Conservation (phyloP, 2,888 invertebrate species). For the Hirtodrosophila cameraria region DNA sequence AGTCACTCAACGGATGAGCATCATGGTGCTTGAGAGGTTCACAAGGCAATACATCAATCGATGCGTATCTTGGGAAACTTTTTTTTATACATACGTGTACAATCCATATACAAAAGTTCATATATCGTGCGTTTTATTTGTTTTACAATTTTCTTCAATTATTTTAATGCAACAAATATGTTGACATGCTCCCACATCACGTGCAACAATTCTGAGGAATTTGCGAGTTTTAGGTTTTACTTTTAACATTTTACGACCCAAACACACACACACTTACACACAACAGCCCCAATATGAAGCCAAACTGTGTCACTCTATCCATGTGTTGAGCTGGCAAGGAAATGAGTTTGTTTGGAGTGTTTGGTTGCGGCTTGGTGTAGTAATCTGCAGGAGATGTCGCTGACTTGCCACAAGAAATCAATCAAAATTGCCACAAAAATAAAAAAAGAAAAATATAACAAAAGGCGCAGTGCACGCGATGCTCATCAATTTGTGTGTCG, state of each 20-base stretch:
- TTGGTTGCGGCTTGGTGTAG: slow-evolving; percentile 2
- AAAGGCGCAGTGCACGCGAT: slow-evolving; percentile 71
- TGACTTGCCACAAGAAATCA: slow-evolving; percentile 76
- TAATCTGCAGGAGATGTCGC: slow-evolving; percentile 55
- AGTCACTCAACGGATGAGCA: slow-evolving; percentile 38
- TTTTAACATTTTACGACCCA: slow-evolving; percentile 66
- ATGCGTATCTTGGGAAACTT: slow-evolving; percentile 21
- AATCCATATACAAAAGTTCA: neutral
- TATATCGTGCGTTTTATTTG: slow-evolving; percentile 50
- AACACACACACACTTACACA: slow-evolving; percentile 2
- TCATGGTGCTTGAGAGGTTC: slow-evolving; percentile 14
- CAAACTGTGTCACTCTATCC: slow-evolving; percentile 60
- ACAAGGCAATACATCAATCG: slow-evolving; percentile 50
- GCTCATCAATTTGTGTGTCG: slow-evolving; percentile 75
- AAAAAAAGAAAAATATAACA: slow-evolving; percentile 51
- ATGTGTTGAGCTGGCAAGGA: neutral
- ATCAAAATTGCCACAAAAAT: slow-evolving; percentile 68
- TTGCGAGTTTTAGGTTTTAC: slow-evolving; percentile 55
- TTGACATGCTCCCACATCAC: slow-evolving; percentile 47
- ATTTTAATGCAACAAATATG: slow-evolving; percentile 77
- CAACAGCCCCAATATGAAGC: too few relatives aligned
- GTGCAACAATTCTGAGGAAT: slow-evolving; percentile 38
- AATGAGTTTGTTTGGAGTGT: slow-evolving; percentile 3
- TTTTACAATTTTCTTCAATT: slow-evolving; percentile 74
- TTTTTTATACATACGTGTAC: neutral